Conservation (phyloP, 2,113 vertebrate species). For the Coptodon bakossiorum region DNA sequence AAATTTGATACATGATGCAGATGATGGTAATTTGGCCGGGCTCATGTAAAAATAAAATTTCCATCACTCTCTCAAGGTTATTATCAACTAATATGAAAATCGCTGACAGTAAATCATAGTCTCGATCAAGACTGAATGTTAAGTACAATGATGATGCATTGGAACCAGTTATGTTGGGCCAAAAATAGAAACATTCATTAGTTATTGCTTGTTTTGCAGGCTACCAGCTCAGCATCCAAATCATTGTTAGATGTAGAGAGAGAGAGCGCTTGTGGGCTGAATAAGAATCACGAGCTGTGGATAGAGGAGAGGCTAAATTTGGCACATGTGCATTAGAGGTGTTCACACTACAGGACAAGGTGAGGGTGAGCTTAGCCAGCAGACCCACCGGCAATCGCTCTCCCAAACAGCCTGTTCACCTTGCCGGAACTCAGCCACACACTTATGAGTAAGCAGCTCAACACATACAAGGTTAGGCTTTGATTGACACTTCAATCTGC, state of each 20-base stretch:
- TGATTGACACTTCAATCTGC: neutral
- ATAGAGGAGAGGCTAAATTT: conserved; percentile 32
- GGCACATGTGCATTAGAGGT: neutral
- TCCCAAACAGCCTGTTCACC: conserved; percentile 5
- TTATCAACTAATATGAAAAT: conserved; percentile 37
- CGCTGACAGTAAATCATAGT: conserved; percentile 26
- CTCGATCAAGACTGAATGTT: neutral
- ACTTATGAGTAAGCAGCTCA: conserved; percentile 10
- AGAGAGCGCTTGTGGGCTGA: neutral
- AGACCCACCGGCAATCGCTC: conserved; percentile 10
- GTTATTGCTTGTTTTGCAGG: neutral
- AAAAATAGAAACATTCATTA: conserved; percentile 22
- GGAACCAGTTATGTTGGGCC: neutral
- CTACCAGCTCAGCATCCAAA: neutral
- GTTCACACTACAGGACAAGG: neutral
- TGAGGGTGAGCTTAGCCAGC: conserved; percentile 4
- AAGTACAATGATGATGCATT: neutral
- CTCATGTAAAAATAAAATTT: conserved; percentile 64
- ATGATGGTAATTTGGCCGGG: conserved; percentile 28
- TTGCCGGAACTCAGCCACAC: neutral
- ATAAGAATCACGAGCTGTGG: neutral
- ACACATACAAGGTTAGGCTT: neutral
- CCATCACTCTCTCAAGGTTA: conserved; percentile 41
- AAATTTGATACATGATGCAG: conserved; percentile 50
- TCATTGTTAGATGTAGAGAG: neutral